Evolutionary conservation across 2,888 invertebrate species (phyloP), one percentile per base, ranked within the genome.

Genomic region (Brassicogethes aeneus): DNA sequence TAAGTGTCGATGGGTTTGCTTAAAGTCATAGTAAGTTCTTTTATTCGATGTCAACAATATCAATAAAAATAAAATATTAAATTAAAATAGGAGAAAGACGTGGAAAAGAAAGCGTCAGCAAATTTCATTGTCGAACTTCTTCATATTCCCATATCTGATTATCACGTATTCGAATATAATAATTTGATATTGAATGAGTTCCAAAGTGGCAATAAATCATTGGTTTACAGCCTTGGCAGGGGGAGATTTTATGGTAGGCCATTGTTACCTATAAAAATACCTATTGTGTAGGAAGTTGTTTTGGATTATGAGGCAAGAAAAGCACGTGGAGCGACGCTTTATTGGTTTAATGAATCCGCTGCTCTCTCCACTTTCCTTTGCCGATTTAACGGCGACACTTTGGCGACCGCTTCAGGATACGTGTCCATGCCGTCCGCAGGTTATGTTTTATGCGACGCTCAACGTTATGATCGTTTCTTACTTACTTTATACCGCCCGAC

Each of bases 231-330:
- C 55, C 49, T 46, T 49, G 48, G 54, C 51, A 53, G 51, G 52
- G 57, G 55, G 56, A 53, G 56, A 56, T 56, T 60, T 60, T 60
- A 61, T 55, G 59, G 55, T 55, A 47, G 59, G 58, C 61, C 55
- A 60, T 62, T 63, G 61, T 63, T 63, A 63, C 62, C 61, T 63
- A 60, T 60, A 60, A 61, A 63, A 62, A 60, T 63, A 61, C 61
- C 61, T 63, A 61, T 62, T 58, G 59, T 60, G 52, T 35, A 32
- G 40, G 49, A 47, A 51, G 53, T 58, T 61, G 61, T 58, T 58
- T 55, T 59, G 53, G 53, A 53, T 53, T 52, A 54, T 51, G 51
- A 49, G 50, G 51, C 54, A 57, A 55, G 57, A 58, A 55, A 53
- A 52, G 51, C 53, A 55, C 53, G 55, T 55, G 56, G 52, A 52